phyloP scores from a whole-genome alignment of 2,888 invertebrate species.

The Drosophila recens region DNA sequence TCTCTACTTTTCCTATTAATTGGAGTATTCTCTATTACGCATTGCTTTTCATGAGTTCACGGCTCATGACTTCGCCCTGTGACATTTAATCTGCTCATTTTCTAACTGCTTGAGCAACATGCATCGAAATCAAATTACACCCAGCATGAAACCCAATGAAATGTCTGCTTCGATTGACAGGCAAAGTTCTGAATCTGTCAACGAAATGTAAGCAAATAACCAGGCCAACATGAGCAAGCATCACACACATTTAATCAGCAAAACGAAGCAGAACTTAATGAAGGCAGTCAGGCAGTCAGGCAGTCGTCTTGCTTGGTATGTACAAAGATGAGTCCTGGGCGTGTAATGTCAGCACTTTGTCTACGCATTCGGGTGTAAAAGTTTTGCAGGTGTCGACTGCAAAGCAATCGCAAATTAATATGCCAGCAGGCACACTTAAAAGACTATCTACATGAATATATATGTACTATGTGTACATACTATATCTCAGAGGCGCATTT shows the following conservation, averaged over 20 bases:
- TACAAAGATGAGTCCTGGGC: constrained; percentile 1
- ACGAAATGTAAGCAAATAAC: constrained; percentile 43
- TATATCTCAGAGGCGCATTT: constrained; percentile 24
- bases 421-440: constrained; percentile 52
- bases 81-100: constrained; percentile 42
- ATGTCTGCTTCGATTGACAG: constrained; percentile 50
- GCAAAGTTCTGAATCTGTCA: constrained; percentile 29
- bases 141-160: constrained; percentile 39
- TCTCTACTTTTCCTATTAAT: background rate
- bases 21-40: background rate
- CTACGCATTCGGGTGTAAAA: constrained; percentile 49
- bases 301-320: background rate
- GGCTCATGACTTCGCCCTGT: background rate
- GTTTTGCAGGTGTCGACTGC: constrained; percentile 45
- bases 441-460: constrained; percentile 16
- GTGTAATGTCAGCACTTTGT: constrained; percentile 27
- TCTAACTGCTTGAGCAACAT: constrained; percentile 53
- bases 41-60: background rate
- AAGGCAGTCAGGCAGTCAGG: constrained; percentile 34
- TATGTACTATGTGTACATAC: background rate
- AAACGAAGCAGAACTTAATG: constrained; percentile 17
- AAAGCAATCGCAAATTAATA: constrained; percentile 56
- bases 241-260: constrained; percentile 47
- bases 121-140: constrained; percentile 42
- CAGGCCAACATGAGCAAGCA: constrained; percentile 28